Evolutionary conservation across 2,888 invertebrate genomes (phyloP), one percentile per base, ranked within the genome.

Genomic region (Dolomedes plantarius): DNA sequence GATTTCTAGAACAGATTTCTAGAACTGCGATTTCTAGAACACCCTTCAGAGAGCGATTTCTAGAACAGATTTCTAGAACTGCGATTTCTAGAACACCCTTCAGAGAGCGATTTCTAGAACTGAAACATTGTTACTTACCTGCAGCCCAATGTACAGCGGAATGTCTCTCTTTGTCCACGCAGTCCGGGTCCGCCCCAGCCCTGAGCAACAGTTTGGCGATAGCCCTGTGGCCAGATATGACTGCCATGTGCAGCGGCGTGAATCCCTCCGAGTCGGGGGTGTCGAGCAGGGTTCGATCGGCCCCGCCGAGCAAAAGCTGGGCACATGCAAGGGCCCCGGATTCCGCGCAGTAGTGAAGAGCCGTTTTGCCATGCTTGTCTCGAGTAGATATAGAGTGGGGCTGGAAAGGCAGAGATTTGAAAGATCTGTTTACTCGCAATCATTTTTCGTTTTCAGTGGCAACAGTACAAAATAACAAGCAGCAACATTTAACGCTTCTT

Each of bases 131-230:
- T n/a, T n/a, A 46, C 92, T 92, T 91, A 98, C 98, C 98, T 89
- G 98, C 97, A n/a, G 99, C 98, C 99, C 99, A 99, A 92, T 99
- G 99, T 11, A 98, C 95, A 64, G 97, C 96, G 1, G 98, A 97
- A 91, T 99, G 99, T 86, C 96, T 95, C 91, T 99, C 98, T 90
- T 96, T 95, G 92, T 99, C 99, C 89, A 96, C 94, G 67, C 96
- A 95, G 91, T 96, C 95, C 9, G 88, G 62, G 6, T 92, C 90
- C 0, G 92, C 92, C 31, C 92, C 92, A 71, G 90, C 89, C 73
- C 91, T 90, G 16, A 92, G 89, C 41, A 93, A 89, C 69, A 91
- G 90, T 80, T 91, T 90, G 16, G 92, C 90, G 2, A 91, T 89
- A 7, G 90, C 89, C 27, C 86, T 83, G 88, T 91, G 91, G 71